Evolutionary conservation across 2,888 invertebrate genomes (phyloP).

Genomic region (Harpalus rufipes): DNA sequence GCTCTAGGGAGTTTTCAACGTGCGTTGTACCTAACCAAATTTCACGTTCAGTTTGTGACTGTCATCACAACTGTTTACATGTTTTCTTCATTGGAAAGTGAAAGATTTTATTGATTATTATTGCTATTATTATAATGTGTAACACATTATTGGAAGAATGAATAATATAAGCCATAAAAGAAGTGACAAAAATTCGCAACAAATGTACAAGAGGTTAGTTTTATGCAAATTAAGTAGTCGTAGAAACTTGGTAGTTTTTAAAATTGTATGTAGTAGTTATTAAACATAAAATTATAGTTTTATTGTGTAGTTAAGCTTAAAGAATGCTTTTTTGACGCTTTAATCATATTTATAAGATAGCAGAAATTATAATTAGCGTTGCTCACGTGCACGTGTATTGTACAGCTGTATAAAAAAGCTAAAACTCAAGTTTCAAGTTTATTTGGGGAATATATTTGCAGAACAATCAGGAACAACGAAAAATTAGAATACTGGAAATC

Average conservation of each 20-base stretch:
- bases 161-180: neutral
- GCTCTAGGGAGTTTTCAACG: too few species aligned
- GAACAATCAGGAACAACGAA: constrained; percentile 44
- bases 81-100: neutral
- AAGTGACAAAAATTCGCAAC: neutral
- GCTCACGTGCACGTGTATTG: too few species aligned
- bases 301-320: too few species aligned
- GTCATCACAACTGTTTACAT: constrained; percentile 1
- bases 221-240: neutral
- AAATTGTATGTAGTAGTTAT: neutral
- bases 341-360: too few species aligned
- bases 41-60: neutral
- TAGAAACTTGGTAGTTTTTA: neutral
- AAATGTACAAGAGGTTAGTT: constrained; percentile 18
- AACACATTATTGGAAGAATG: neutral
- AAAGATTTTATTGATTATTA: neutral
- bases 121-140: neutral
- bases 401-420: too few species aligned
- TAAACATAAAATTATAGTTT: neutral
- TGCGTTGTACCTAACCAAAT: too few species aligned
- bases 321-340: too few species aligned
- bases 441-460: neutral
- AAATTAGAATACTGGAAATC: constrained; percentile 20
- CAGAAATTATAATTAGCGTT: too few species aligned
- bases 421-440: neutral